Base-by-base conservation (phyloP, 2,797 vertebrate genomes). In the Lepilemur ruficaudatus region DNA sequence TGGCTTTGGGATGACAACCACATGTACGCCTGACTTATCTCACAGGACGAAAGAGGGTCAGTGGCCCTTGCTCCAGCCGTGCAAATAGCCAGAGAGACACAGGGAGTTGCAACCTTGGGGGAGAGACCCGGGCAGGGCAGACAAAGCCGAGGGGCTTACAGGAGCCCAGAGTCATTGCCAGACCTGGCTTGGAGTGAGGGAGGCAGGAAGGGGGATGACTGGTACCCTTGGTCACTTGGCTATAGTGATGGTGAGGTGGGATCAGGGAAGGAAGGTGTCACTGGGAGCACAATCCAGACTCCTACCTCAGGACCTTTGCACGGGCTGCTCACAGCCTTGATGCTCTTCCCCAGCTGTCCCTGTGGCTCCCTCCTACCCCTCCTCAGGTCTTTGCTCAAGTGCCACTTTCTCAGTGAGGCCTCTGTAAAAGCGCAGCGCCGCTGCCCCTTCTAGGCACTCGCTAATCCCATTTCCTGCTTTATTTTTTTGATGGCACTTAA, bases 101-200 rank as follows among this genome's bases (percentile, higher is more conserved):
- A 3, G 46, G 43, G 22, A 78, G 50, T 69, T 38, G 1, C 8
- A 9, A 57, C 14, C 30, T 22, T 12, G 0, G 9, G 30, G 32
- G 63, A 22, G 76, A 10, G 52, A 8, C 52, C n/a, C 0, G 0
- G 4, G n/a, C 1, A 28, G 41, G 25, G 22, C 32, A 55, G 9
- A 23, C 12, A 35, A 86, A 90, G 17, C 52, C 9, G n/a, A 70
- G n/a, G 41, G 80, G 61, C 70, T 78, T 25, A 13, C 11, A 48
- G 79, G 70, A 69, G 14, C 30, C 55, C 35, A 7, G 8, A 6
- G 7, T 59, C 35, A 57, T 15, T 8, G 38, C 18, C 32, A 12
- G 32, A 55, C 48, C 57, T 13, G 48, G 32, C 50, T 61, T n/a
- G 50, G 50, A 50, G 32, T n/a, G 41, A 46, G 41, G 78, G 50